phyloP scores from a whole-genome alignment of 2,113 vertebrate species.

The Turnix velox region DNA sequence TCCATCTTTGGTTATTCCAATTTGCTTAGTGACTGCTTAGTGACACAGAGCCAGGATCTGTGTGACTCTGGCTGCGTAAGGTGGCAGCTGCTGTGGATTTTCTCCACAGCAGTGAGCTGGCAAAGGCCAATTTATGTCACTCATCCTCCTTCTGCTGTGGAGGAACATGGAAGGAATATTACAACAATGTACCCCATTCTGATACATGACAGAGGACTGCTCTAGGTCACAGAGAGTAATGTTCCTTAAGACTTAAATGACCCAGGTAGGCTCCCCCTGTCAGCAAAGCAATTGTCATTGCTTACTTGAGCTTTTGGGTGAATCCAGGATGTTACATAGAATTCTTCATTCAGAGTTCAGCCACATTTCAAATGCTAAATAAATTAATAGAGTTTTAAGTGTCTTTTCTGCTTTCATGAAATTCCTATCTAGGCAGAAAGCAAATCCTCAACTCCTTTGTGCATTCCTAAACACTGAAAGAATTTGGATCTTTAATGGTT shows the following conservation, averaged over 20 bases:
- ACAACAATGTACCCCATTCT: neutral
- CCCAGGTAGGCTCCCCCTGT: neutral
- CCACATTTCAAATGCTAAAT: neutral
- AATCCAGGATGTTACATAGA: neutral
- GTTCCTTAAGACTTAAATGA: neutral
- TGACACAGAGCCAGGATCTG: neutral
- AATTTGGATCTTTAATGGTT: neutral
- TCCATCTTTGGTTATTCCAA: neutral
- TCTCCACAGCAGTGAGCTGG: neutral
- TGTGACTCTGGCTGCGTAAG: neutral
- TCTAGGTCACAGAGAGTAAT: neutral
- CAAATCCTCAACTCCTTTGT: neutral
- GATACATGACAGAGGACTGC: neutral
- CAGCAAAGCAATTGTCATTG: neutral
- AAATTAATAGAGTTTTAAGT: neutral
- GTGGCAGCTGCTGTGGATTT: neutral
- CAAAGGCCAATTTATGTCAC: neutral
- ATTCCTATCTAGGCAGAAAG: neutral
- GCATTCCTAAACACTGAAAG: neutral
- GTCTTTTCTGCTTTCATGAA: neutral
- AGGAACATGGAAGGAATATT: neutral
- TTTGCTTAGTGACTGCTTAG: neutral
- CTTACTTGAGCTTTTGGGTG: neutral
- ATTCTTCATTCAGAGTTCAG: neutral
- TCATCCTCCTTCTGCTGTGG: neutral